phyloP scores from a whole-genome alignment of 2,888 invertebrate species.

The Andrena chrysosceles region DNA sequence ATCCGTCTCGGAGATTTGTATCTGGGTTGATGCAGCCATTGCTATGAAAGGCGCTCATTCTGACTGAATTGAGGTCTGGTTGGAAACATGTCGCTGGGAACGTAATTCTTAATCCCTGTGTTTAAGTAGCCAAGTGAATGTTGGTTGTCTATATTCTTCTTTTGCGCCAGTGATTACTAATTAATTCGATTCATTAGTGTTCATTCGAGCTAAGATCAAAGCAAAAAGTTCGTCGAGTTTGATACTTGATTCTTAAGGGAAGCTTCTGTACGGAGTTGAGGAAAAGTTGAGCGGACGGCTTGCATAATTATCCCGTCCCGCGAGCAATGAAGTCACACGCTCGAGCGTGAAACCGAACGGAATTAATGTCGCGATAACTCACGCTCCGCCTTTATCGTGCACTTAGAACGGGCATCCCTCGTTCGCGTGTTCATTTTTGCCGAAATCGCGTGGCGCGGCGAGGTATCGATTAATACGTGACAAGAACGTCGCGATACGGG shows the following conservation, averaged over 20 bases:
- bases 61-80: too few relatives aligned
- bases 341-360: constrained; percentile 39
- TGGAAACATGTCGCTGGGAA: too few relatives aligned
- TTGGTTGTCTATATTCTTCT: too few relatives aligned
- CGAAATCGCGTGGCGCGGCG: constrained; percentile 10
- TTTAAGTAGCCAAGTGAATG: too few relatives aligned
- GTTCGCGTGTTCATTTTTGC: constrained; percentile 14
- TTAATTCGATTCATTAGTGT: too few relatives aligned
- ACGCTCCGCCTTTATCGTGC: constrained; percentile 14
- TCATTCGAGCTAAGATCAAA: too few relatives aligned
- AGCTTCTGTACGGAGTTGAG: background rate
- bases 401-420: background rate
- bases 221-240: too few relatives aligned
- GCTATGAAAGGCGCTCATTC: too few relatives aligned
- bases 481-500: background rate
- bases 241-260: background rate
- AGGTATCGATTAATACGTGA: constrained; percentile 12
- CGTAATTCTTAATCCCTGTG: too few relatives aligned
- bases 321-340: constrained; percentile 28
- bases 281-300: constrained; percentile 12
- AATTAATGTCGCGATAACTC: constrained; percentile 55
- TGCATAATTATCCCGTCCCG: constrained; percentile 43
- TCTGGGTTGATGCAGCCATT: too few relatives aligned
- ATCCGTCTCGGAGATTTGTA: too few relatives aligned
- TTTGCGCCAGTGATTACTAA: too few relatives aligned